Conservation (phyloP, 2,797 vertebrate genomes). For the Cryptoprocta ferox region DNA sequence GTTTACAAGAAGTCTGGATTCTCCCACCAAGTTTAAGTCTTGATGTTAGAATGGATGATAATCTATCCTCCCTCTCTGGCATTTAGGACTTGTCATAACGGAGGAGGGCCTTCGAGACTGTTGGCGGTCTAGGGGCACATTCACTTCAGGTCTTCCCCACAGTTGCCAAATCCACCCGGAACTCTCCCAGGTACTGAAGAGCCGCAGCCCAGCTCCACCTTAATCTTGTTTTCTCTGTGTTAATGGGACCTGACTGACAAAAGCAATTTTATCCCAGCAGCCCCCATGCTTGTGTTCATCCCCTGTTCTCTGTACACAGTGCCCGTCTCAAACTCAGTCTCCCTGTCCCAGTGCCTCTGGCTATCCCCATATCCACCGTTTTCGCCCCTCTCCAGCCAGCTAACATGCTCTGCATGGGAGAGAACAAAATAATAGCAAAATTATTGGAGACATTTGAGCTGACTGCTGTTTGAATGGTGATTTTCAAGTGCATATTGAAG, state of each 20-base stretch:
- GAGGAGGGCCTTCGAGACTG: background rate
- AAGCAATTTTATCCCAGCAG: accelerated
- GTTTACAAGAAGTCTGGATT: background rate
- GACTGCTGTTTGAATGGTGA: background rate
- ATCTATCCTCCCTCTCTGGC: background rate
- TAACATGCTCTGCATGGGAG: background rate
- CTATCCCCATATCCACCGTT: accelerated
- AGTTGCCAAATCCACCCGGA: accelerated
- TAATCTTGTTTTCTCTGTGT: background rate
- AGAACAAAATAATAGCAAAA: background rate
- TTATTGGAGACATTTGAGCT: accelerated
- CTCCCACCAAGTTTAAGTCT: background rate
- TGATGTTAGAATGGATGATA: background rate
- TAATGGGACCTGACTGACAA: background rate
- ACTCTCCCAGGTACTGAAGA: background rate
- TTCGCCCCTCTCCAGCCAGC: background rate
- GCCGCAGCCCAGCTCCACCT: accelerated
- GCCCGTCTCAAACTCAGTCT: accelerated
- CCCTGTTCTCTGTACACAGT: accelerated
- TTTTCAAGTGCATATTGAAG: background rate
- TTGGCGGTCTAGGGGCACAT: accelerated
- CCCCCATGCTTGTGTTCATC: background rate
- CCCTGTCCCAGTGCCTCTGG: background rate
- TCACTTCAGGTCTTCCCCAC: background rate
- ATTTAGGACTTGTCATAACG: accelerated